phyloP scores from a whole-genome alignment of 1,140 invertebrate species.

The Lucilia sericata region DNA sequence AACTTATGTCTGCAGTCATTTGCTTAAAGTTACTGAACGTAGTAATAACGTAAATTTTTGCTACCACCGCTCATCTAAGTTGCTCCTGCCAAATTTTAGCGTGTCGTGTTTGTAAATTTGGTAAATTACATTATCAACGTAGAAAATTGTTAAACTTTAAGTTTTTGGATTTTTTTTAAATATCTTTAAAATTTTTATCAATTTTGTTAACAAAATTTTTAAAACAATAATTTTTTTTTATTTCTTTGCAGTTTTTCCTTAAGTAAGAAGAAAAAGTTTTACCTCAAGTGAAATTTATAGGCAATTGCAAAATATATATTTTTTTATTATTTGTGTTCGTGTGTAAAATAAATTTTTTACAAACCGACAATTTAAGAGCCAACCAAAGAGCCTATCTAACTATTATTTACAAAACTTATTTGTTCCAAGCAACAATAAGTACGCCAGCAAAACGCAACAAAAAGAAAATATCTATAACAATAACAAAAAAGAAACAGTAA shows the following conservation, averaged over 20 bases:
- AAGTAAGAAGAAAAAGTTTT: neutral
- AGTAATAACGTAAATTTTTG: slow-evolving; percentile 63
- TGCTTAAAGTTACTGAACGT: slow-evolving; percentile 68
- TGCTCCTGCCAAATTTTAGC: slow-evolving; percentile 49
- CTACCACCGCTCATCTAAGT: slow-evolving; percentile 48
- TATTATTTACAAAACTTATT: neutral
- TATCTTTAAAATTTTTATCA: neutral
- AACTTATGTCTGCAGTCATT: slow-evolving; percentile 68
- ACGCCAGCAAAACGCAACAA: neutral
- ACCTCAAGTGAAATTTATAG: neutral
- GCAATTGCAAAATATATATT: neutral
- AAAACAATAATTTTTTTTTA: neutral
- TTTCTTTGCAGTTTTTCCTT: slow-evolving; percentile 2
- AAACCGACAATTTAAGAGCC: slow-evolving; percentile 19
- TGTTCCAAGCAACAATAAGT: too few relatives aligned
- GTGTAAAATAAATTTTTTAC: neutral
- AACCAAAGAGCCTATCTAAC: neutral
- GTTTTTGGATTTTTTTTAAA: neutral
- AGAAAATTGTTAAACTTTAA: neutral
- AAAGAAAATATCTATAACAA: neutral
- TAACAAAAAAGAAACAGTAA: neutral
- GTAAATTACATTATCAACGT: slow-evolving; percentile 15
- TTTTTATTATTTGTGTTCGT: neutral
- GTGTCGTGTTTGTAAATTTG: slow-evolving; percentile 46
- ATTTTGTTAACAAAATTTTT: neutral